Conservation (phyloP, 2,113 vertebrate genomes). For the Vulpes ferrilata region DNA sequence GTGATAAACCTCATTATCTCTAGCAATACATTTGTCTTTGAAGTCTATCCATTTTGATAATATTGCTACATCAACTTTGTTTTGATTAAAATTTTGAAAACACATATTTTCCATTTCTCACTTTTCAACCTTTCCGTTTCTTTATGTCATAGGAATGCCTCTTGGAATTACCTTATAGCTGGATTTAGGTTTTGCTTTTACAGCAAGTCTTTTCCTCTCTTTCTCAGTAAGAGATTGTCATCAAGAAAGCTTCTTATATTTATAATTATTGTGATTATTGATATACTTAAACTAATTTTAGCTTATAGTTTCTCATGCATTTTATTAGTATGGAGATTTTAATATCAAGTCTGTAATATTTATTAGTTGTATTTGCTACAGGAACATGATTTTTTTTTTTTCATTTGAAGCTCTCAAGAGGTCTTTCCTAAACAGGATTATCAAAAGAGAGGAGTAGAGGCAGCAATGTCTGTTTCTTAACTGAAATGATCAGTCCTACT, state of each 20-base stretch:
- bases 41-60: not conserved
- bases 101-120: not conserved
- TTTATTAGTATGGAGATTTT: not conserved
- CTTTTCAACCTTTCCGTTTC: not conserved
- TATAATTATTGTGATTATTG: not conserved
- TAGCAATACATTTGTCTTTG: not conserved
- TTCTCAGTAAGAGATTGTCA: not conserved
- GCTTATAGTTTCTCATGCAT: not conserved
- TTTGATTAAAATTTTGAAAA: not conserved
- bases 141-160: not conserved
- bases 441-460: not conserved
- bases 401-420: not conserved
- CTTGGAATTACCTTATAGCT: not conserved
- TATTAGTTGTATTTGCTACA: not conserved
- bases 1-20: not conserved
- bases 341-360: not conserved
- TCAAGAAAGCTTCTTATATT: not conserved
- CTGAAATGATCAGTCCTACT: not conserved
- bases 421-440: not conserved
- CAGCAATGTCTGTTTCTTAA: not conserved
- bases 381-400: not conserved
- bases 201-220: not conserved
- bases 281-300: not conserved
- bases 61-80: not conserved
- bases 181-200: conserved; percentile 22